Evolutionary conservation across 2,113 vertebrate species (phyloP).

Genomic region (Carassius gibelio): DNA sequence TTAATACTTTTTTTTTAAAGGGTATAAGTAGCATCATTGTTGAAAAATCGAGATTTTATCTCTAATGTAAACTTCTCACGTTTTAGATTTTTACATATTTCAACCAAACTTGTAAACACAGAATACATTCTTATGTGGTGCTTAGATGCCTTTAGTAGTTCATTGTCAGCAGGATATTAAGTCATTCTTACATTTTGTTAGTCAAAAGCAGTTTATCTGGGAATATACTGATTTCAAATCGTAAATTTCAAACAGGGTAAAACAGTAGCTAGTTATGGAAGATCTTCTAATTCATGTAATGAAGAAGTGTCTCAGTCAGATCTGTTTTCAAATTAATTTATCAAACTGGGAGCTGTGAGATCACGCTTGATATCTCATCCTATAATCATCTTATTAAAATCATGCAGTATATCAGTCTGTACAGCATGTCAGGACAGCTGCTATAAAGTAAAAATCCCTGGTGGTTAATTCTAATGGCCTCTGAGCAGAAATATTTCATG

Average conservation of each 20-base stretch:
- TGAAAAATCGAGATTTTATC: not conserved
- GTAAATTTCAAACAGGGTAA: too few relatives aligned
- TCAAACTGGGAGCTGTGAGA: not conserved
- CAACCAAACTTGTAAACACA: not conserved
- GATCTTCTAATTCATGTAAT: not conserved
- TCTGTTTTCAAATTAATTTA: not conserved
- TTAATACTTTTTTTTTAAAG: too few relatives aligned
- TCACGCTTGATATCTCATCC: not conserved
- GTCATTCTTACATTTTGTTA: not conserved
- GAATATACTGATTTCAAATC: not conserved
- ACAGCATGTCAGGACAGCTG: not conserved
- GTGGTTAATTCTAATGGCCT: not conserved
- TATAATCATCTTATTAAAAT: constrained; percentile 14
- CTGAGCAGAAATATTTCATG: not conserved
- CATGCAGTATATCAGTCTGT: not conserved
- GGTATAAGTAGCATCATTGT: not conserved
- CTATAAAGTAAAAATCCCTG: not conserved
- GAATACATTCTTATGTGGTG: not conserved
- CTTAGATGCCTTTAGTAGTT: not conserved
- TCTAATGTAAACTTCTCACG: not conserved
- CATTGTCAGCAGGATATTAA: not conserved
- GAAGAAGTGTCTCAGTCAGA: not conserved
- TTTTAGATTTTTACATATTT: not conserved
- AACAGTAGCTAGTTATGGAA: not conserved
- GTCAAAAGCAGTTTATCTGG: not conserved